Conservation (phyloP, 2,888 invertebrate species). For the Agelastica alni region DNA sequence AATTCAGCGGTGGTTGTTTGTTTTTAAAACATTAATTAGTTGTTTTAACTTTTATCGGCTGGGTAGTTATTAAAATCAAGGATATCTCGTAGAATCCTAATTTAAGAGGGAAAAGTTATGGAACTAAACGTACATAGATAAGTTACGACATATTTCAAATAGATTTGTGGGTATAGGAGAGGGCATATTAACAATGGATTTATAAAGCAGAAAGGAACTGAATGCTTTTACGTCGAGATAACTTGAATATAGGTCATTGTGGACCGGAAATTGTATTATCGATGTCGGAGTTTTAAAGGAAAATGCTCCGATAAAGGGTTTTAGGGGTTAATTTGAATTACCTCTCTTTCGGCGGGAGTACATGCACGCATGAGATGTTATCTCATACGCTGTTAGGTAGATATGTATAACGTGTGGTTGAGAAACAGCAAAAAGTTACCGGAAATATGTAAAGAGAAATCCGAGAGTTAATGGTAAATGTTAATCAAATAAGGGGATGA, state of each 20-base stretch:
- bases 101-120: constrained; percentile 4
- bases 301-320: constrained; percentile 31
- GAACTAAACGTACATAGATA: constrained; percentile 18
- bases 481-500: constrained; percentile 14
- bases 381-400: constrained; percentile 29
- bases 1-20: too few species aligned
- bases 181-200: constrained; percentile 26
- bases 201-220: constrained; percentile 26
- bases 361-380: constrained; percentile 29
- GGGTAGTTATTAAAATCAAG: too few species aligned
- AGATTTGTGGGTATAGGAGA: constrained; percentile 20
- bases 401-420: constrained; percentile 24
- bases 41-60: too few species aligned
- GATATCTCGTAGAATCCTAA: too few species aligned
- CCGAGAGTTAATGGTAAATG: constrained; percentile 5
- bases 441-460: background rate
- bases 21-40: too few species aligned
- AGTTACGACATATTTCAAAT: constrained; percentile 21
- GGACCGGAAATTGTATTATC: constrained; percentile 33
- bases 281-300: constrained; percentile 33
- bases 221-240: constrained; percentile 28
- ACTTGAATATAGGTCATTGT: constrained; percentile 30
- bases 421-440: constrained; percentile 18
- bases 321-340: constrained; percentile 35
- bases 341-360: constrained; percentile 28